These are phyloP conservation scores for Amphiprion ocellaris DNA, from an alignment of 2,113 vertebrate species.

Conservation along the genomic window DNA sequence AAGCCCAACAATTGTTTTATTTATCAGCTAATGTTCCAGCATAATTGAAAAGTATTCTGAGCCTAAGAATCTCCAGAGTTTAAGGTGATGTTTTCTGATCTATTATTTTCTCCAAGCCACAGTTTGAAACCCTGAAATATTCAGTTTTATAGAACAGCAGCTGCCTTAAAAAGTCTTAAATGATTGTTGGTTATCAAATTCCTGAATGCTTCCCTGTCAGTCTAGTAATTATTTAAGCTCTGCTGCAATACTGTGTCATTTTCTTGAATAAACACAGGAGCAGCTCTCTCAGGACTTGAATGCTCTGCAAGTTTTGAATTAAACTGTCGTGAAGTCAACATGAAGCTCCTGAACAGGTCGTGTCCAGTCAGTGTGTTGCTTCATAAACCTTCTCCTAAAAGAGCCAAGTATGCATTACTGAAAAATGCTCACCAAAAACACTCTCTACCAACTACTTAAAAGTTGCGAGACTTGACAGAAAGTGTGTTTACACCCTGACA, in stretches of 20 bases:
- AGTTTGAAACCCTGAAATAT: neutral
- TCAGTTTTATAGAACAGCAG: neutral
- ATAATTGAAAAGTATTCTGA: neutral
- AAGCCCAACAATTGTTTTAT: no score
- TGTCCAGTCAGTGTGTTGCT: neutral
- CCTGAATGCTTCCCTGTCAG: neutral
- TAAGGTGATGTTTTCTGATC: neutral
- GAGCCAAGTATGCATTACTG: neutral
- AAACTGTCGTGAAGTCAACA: conserved; percentile 23
- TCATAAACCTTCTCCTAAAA: neutral
- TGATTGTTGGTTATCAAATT: neutral
- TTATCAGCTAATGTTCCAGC: neutral
- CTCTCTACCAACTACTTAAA: neutral
- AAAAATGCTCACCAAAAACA: neutral
- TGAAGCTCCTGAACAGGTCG: conserved; percentile 31
- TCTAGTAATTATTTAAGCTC: neutral
- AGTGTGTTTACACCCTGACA: conserved; percentile 17
- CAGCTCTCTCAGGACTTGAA: neutral
- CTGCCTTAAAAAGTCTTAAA: no score
- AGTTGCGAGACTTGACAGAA: conserved; percentile 3
- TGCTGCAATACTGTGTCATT: neutral
- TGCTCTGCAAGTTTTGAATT: conserved; percentile 16
- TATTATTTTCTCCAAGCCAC: neutral
- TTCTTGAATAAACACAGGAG: conserved; percentile 13
- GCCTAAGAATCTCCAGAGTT: neutral